Evolutionary conservation across 2,113 vertebrate genomes (phyloP).

Genomic region (Lasiurus borealis): DNA sequence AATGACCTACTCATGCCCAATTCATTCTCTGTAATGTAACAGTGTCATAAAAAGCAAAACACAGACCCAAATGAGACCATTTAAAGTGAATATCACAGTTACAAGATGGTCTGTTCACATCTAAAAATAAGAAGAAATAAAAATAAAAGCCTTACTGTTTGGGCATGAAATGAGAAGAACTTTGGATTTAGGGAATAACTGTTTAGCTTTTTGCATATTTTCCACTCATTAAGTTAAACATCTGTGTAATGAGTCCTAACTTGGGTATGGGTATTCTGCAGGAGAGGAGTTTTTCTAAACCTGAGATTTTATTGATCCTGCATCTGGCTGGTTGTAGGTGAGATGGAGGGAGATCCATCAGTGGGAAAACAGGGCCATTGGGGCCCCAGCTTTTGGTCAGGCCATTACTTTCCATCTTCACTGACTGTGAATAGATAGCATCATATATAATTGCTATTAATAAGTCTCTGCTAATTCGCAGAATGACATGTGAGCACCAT

Average conservation of each 20-base stretch:
- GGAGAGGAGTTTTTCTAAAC: slow-evolving; percentile 82
- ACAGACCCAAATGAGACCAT: not conserved
- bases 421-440: slow-evolving; percentile 86
- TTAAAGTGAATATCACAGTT: not conserved
- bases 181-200: slow-evolving; percentile 53
- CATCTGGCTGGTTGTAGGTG: slow-evolving; percentile 79
- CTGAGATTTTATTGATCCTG: slow-evolving; percentile 85
- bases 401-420: slow-evolving; percentile 88
- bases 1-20: not conserved
- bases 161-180: slow-evolving; percentile 63
- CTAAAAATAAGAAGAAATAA: not conserved
- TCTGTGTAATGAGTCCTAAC: slow-evolving; percentile 77
- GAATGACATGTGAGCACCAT: slow-evolving; percentile 59
- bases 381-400: slow-evolving; percentile 83
- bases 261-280: slow-evolving; percentile 82
- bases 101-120: not conserved
- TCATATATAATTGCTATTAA: slow-evolving; percentile 87
- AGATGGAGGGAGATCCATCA: slow-evolving; percentile 84
- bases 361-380: slow-evolving; percentile 84
- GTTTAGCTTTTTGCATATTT: slow-evolving; percentile 65
- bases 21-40: slow-evolving; percentile 32
- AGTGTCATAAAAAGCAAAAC: not conserved
- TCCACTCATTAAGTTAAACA: slow-evolving; percentile 80
- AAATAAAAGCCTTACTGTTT: slow-evolving; percentile 49
- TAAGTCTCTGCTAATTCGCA: slow-evolving; percentile 79